These are phyloP conservation scores for Drosophila monieri DNA, from an alignment of 2,888 invertebrate species.

Conservation along the genomic window DNA sequence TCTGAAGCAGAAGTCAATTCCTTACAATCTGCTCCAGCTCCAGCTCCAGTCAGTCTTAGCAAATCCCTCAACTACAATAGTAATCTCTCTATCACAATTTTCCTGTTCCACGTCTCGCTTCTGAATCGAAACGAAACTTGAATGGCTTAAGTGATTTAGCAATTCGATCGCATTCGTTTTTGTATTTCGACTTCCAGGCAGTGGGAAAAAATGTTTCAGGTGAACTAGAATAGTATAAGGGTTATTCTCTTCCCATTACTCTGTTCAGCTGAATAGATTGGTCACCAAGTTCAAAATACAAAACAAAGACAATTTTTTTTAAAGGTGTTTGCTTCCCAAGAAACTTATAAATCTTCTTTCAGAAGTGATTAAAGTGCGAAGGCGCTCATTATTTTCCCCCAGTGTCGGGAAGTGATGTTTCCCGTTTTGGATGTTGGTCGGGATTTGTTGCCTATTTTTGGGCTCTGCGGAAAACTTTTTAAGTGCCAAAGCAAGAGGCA, in stretches of 20 bases:
- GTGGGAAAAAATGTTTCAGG: conserved; percentile 9
- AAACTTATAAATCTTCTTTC: not conserved
- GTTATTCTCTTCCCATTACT: not conserved
- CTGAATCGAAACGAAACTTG: conserved; percentile 31
- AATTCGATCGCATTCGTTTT: conserved; percentile 32
- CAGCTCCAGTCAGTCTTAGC: conserved; percentile 11
- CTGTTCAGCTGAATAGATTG: not conserved
- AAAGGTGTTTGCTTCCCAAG: not conserved
- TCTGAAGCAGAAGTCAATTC: conserved; percentile 30
- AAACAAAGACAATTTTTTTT: not conserved
- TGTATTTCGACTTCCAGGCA: conserved; percentile 24
- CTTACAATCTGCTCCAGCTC: conserved; percentile 14
- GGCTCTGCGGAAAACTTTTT: conserved; percentile 43
- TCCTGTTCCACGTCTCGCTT: conserved; percentile 14
- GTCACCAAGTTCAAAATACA: not conserved
- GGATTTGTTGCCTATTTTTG: conserved; percentile 42
- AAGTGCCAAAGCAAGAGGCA: conserved; percentile 56
- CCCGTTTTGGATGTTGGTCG: conserved; percentile 12
- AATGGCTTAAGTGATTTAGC: conserved; percentile 54
- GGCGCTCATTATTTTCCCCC: not conserved
- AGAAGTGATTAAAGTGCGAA: no score
- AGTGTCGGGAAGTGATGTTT: conserved; percentile 17
- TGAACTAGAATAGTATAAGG: not conserved
- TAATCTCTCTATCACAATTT: conserved; percentile 36
- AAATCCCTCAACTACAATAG: conserved; percentile 40